These are phyloP conservation scores for Lampropteryx suffumata DNA, from an alignment of 2,888 invertebrate species.

Conservation along the genomic window DNA sequence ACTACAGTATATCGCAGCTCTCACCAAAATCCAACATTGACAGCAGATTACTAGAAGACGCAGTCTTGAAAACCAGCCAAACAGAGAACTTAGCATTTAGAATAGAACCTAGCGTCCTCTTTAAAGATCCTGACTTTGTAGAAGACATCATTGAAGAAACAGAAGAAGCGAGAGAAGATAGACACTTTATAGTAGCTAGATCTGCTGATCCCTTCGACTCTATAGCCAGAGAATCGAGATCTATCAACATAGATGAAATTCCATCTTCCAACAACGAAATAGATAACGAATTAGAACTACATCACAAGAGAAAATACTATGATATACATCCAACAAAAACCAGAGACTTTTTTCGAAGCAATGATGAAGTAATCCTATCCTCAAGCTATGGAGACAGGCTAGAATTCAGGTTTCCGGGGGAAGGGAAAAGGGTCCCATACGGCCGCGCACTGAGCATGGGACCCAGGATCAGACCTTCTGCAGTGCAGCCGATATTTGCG, in stretches of 20 bases:
- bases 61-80: constrained; percentile 61
- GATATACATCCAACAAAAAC: constrained; percentile 84
- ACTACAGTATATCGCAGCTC: constrained; percentile 84
- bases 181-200: constrained; percentile 72
- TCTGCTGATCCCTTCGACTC: constrained; percentile 74
- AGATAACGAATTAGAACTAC: constrained; percentile 81
- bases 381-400: constrained; percentile 72
- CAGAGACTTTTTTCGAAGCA: constrained; percentile 53
- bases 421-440: constrained; percentile 89
- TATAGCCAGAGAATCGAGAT: constrained; percentile 63
- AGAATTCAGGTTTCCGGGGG: constrained; percentile 86
- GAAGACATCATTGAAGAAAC: constrained; percentile 38
- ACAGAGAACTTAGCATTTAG: constrained; percentile 61
- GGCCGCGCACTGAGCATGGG: constrained; percentile 86
- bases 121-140: constrained; percentile 45
- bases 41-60: constrained; percentile 44
- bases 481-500: constrained; percentile 80
- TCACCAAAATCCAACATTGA: constrained; percentile 85
- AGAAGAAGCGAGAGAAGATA: constrained; percentile 48
- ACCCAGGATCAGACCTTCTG: constrained; percentile 84
- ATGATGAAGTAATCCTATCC: constrained; percentile 64
- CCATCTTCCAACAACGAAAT: constrained; percentile 81
- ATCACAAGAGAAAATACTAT: constrained; percentile 73
- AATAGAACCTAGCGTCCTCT: constrained; percentile 66
- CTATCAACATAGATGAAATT: constrained; percentile 80